Percentiles rank a stretch among this genome's conserved stretches.
These are phyloP conservation scores for Haliaeetus leucogaster DNA, from an alignment of 2,113 vertebrate genomes.

Conservation along the genomic window DNA sequence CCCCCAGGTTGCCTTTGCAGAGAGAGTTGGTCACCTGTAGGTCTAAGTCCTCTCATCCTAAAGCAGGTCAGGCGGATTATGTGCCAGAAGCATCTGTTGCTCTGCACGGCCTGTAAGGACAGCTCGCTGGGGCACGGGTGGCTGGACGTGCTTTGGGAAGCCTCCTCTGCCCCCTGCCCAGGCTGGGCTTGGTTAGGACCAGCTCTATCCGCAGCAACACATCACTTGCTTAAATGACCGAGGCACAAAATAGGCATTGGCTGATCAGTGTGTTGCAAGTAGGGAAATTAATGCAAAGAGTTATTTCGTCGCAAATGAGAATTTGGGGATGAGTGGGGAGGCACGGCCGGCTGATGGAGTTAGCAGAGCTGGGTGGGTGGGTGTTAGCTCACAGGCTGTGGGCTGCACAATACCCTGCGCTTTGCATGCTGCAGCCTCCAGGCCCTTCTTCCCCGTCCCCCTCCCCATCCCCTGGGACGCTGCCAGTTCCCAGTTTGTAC, in stretches of 20 bases:
- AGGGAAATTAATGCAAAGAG: not conserved
- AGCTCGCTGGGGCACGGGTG: fast-evolving
- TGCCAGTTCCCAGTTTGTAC: not conserved
- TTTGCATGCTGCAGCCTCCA: fast-evolving
- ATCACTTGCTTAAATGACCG: not conserved
- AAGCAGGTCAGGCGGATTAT: not conserved
- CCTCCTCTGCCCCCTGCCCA: not conserved
- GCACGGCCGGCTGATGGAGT: not conserved
- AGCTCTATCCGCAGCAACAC: not conserved
- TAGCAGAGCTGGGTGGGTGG: not conserved
- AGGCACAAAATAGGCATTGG: not conserved
- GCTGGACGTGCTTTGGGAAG: not conserved
- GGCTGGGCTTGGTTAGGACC: not conserved
- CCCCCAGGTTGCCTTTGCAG: not conserved
- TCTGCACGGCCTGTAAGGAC: not conserved
- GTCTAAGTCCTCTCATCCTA: not conserved
- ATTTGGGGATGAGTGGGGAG: not conserved
- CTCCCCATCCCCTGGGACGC: not conserved
- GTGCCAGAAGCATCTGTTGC: not conserved
- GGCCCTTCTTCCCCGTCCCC: too few relatives aligned
- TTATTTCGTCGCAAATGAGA: fast-evolving
- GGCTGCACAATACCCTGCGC: not conserved
- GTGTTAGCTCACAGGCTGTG: not conserved
- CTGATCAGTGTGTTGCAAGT: not conserved
- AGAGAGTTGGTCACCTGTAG: not conserved